Evolutionary conservation across 2,888 invertebrate genomes (phyloP).

Genomic region (Azorinus chamasolen): DNA sequence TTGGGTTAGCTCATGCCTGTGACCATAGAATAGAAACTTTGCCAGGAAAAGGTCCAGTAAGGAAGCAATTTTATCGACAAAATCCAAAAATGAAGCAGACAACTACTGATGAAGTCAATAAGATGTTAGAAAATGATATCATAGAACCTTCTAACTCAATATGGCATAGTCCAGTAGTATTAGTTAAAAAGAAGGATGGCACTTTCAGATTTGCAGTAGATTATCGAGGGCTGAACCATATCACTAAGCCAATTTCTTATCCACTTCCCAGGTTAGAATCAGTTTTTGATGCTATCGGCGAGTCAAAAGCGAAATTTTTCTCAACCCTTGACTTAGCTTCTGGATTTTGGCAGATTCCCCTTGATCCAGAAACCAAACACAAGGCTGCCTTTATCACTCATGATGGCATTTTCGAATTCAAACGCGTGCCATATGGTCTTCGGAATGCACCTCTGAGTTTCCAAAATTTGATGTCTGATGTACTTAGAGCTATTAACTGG

Average conservation of each 20-base stretch:
- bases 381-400: slow-evolving; percentile 20
- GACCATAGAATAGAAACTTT: slow-evolving; percentile 56
- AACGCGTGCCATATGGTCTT: not conserved
- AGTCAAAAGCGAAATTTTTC: slow-evolving; percentile 32
- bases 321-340: slow-evolving; percentile 56
- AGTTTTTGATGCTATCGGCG: slow-evolving; percentile 45
- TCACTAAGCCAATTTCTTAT: slow-evolving; percentile 38
- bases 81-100: slow-evolving; percentile 47
- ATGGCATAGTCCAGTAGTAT: slow-evolving; percentile 56
- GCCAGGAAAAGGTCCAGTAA: slow-evolving; percentile 32
- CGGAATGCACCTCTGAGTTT: not conserved
- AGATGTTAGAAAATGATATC: slow-evolving; percentile 45
- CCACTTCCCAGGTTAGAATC: slow-evolving; percentile 54
- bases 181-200: slow-evolving; percentile 55
- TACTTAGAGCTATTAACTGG: slow-evolving; percentile 19
- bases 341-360: slow-evolving; percentile 49
- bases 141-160: slow-evolving; percentile 48
- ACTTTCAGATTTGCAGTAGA: slow-evolving; percentile 54
- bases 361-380: slow-evolving; percentile 50
- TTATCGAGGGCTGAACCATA: slow-evolving; percentile 35
- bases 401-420: slow-evolving; percentile 7
- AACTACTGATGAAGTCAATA: slow-evolving; percentile 44
- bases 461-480: slow-evolving; percentile 5
- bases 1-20: slow-evolving; percentile 33
- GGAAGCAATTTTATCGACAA: slow-evolving; percentile 31